Evolutionary conservation across 1,140 invertebrate genomes (phyloP).

Genomic region (Muscidifurax raptorellus): DNA sequence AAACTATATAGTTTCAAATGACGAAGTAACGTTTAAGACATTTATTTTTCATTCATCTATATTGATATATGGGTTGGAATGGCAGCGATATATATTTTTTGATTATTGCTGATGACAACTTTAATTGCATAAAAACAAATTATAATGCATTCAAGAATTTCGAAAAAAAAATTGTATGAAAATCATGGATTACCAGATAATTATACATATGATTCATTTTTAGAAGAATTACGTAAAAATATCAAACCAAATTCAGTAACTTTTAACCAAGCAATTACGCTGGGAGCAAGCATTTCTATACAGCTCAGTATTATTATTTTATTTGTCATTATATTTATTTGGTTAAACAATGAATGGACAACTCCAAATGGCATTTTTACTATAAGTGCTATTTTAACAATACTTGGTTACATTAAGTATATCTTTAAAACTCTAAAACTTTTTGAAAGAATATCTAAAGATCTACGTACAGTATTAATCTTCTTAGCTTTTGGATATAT

Average conservation of each 20-base stretch:
- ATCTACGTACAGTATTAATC: constrained; percentile 83
- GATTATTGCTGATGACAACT: background rate
- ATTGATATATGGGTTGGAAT: background rate
- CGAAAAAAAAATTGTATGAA: constrained; percentile 93
- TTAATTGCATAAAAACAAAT: background rate
- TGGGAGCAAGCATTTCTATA: constrained; percentile 83
- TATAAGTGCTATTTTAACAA: constrained; percentile 75
- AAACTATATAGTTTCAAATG: too few species aligned
- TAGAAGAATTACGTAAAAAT: constrained; percentile 91
- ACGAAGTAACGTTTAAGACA: too few species aligned
- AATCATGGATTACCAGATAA: constrained; percentile 92
- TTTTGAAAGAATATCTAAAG: constrained; percentile 72
- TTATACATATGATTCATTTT: constrained; percentile 91
- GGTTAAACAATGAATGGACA: constrained; percentile 82
- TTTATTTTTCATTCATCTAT: too few species aligned
- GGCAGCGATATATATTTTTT: too few species aligned
- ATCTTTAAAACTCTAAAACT: constrained; percentile 67
- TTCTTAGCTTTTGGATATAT: constrained; percentile 90
- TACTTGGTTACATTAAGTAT: constrained; percentile 78
- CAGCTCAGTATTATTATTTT: constrained; percentile 85
- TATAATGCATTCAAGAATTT: constrained; percentile 21
- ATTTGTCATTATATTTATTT: constrained; percentile 85
- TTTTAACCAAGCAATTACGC: constrained; percentile 79
- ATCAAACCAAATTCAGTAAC: constrained; percentile 84
- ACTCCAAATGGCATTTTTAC: constrained; percentile 80